Conservation (phyloP, 2,888 invertebrate genomes). For the Cacoxenus indagator region DNA sequence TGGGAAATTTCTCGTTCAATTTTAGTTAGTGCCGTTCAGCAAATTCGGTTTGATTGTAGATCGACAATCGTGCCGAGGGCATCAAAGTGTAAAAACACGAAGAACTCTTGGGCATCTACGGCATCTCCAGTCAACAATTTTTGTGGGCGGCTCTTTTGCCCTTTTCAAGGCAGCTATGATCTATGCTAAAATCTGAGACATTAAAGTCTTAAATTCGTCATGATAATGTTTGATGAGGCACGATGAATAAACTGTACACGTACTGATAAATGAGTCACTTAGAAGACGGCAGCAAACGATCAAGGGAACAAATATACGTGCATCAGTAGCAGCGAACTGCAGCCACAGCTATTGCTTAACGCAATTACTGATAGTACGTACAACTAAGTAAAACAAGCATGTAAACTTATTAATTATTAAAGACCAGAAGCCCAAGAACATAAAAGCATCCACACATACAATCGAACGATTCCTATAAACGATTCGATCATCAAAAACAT, state of each 20-base stretch:
- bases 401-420: too few relatives aligned
- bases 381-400: too few relatives aligned
- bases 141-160: conserved; percentile 12
- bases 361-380: too few relatives aligned
- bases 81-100: too few relatives aligned
- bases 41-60: too few relatives aligned
- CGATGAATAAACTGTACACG: conserved; percentile 3
- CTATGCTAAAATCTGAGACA: conserved; percentile 9
- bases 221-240: neutral
- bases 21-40: neutral
- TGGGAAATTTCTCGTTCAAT: neutral
- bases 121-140: conserved; percentile 3
- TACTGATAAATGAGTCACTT: conserved; percentile 12
- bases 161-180: conserved; percentile 8
- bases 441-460: too few relatives aligned
- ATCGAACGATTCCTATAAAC: too few relatives aligned
- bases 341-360: neutral
- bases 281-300: neutral
- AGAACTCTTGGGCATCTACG: neutral
- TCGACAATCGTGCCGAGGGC: too few relatives aligned
- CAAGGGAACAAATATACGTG: neutral
- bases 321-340: neutral
- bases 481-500: too few relatives aligned
- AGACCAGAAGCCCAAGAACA: too few relatives aligned
- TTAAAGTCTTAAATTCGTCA: conserved; percentile 15